Conservation (phyloP, 2,888 invertebrate genomes). For the Chloroclysta siterata region DNA sequence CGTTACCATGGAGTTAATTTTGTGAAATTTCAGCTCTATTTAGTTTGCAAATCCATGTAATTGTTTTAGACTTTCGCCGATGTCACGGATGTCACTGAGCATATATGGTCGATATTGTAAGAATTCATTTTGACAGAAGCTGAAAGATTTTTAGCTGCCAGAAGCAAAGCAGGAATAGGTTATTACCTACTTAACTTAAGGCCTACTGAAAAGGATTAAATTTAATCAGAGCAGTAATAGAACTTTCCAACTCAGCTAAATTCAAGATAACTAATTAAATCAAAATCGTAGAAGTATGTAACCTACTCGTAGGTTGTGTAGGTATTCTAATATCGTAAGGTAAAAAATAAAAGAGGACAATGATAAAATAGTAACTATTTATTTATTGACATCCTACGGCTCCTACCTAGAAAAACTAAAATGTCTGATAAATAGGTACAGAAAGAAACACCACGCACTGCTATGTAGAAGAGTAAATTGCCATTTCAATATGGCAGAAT, state of each 20-base stretch:
- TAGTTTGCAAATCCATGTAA: constrained; percentile 24
- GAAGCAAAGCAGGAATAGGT: background rate
- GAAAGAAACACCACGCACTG: background rate
- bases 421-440: background rate
- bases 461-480: background rate
- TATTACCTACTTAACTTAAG: background rate
- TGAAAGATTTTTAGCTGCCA: constrained; percentile 11
- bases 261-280: too few relatives aligned
- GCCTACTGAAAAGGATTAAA: constrained; percentile 1
- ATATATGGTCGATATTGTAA: too few relatives aligned
- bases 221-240: too few relatives aligned
- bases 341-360: background rate
- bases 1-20: constrained; percentile 46
- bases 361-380: background rate
- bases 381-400: constrained; percentile 2
- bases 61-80: constrained; percentile 10
- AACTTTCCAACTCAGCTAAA: too few relatives aligned
- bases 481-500: background rate
- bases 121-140: constrained; percentile 1
- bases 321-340: too few relatives aligned
- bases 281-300: background rate
- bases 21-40: constrained; percentile 40
- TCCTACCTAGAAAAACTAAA: background rate
- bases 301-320: background rate
- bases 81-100: too few relatives aligned